phyloP scores from a whole-genome alignment of 35 echinoderm and acorn worm species.

The Apostichopus japonicus region DNA sequence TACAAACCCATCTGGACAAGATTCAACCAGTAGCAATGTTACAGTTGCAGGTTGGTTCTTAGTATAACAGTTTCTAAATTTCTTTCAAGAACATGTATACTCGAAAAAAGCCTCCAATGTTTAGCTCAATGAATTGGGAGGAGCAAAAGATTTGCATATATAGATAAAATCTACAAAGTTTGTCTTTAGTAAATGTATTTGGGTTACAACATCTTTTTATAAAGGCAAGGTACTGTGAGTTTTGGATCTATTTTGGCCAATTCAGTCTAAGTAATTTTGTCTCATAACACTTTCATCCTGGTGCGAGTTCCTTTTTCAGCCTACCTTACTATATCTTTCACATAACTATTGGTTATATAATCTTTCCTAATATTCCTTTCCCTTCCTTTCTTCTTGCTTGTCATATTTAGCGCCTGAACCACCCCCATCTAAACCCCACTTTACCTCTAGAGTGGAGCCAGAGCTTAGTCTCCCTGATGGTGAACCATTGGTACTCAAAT shows the following conservation, averaged over 20 bases:
- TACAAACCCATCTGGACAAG: conserved; percentile 28
- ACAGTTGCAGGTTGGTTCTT: conserved; percentile 10
- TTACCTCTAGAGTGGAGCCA: conserved; percentile 48
- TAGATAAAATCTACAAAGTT: not conserved
- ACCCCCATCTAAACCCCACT: conserved; percentile 53
- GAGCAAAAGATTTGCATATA: not conserved
- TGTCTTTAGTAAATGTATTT: not conserved
- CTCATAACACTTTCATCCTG: too few species aligned
- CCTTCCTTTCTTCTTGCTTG: not conserved
- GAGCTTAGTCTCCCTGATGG: conserved; percentile 37
- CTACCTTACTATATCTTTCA: not conserved
- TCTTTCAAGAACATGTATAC: not conserved
- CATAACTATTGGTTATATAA: not conserved
- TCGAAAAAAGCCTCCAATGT: not conserved
- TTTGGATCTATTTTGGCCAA: not conserved
- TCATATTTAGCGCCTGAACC: not conserved
- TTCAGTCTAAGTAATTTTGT: not conserved
- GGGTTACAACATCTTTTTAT: not conserved
- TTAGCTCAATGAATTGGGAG: not conserved
- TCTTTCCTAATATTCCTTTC: not conserved
- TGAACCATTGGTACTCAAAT: conserved; percentile 57
- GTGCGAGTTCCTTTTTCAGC: not conserved
- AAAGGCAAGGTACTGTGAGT: not conserved
- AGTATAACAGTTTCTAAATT: not conserved
- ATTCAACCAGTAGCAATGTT: conserved; percentile 36